Base-by-base conservation (phyloP, 2,797 vertebrate genomes). In the Lemur catta region DNA sequence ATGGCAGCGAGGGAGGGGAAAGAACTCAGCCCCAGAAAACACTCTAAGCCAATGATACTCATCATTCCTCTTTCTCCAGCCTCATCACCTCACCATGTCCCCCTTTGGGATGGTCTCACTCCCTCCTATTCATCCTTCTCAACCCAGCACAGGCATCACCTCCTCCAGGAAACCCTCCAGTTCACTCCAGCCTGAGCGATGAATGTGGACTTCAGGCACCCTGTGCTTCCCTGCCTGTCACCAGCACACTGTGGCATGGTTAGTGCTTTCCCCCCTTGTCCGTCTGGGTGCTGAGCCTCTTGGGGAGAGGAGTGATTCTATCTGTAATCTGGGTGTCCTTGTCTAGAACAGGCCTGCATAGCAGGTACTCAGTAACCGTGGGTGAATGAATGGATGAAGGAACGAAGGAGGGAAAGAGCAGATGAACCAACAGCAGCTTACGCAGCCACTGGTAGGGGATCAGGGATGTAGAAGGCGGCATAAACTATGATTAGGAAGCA, bases 161-260 rank as follows among this genome's bases (percentile, higher is more conserved):
- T 81, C 91, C 48, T 96, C 65, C 52, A 38, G 78, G 81, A 94
- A 97, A 84, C 24, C 61, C 74, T 71, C 88, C n/a, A 0, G n/a
- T 50, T 26, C 18, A 4, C 43, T 41, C 52, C 30, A 69, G 30
- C 33, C 78, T 17, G 4, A 26, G 7, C 14, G 15, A 24, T 43
- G 33, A 7, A 10, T 0, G 1, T 18, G 41, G n/a, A 91, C 38
- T 71, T 84, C 30, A 79, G 75, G 80, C 24, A 8, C 67, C 2
- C 52, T n/a, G 55, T 0, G 0, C n/a, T 55, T 71, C 30, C 10
- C 6, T 86, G 1, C 13, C 57, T 33, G 11, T 33, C 61, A 17
- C 28, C 33, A 28, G 50, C 46, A 38, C 6, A 7, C 43, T 0
- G 43, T 28, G 78, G 14, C 6, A 0, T 0, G 28, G 33, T 26